Base-by-base conservation (phyloP, 1,140 invertebrate species). In the Caerostris extrusa region DNA sequence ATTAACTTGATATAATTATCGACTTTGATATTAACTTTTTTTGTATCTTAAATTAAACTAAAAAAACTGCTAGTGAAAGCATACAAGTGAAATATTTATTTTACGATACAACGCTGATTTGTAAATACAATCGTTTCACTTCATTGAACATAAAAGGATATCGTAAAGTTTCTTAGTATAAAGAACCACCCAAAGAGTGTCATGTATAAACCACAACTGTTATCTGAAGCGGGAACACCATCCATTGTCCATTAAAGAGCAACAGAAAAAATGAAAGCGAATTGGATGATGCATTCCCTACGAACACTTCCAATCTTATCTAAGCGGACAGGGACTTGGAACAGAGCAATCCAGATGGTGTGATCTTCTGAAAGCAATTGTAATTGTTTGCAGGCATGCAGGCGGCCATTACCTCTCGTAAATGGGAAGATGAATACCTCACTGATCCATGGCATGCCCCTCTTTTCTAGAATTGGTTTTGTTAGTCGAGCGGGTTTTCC, bases 381-480 rank as follows among this genome's bases (percentile, higher is more conserved):
- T 77, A 90, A 90, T 90, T 77, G 69, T 77, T 90, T 90, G 89
- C 89, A 90, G 87, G 87, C 61, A 89, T 89, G 87, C 87, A 89
- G 67, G 89, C 69, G 34, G 71, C 57, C 89, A 90, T 90, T 90
- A 90, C 89, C 69, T 90, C 57, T 55, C n/a, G n/a, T 90, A 90
- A 90, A 90, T 81, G 89, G 89, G 57, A 90, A 90, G 89, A 90
- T 90, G 89, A 90, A 89, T 89, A 89, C 87, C 87, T 89, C 87
- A 89, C 87, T 89, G 87, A 89, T 90, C 89, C 89, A 90, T 57
- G 56, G 34, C 57, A 64, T 89, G 34, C 64, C 87, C 60, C 85
- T 69, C 87, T 71, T 56, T 69, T 61, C 64, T 69, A 34, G 89
- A 90, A 90, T 90, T 90, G 89, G 89, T 90, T 90, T 90, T 90